Percentiles rank a stretch among this genome's conserved stretches.
These are phyloP conservation scores for Podarcis siculus DNA, from an alignment of 2,797 vertebrate species.

Conservation along the genomic window DNA sequence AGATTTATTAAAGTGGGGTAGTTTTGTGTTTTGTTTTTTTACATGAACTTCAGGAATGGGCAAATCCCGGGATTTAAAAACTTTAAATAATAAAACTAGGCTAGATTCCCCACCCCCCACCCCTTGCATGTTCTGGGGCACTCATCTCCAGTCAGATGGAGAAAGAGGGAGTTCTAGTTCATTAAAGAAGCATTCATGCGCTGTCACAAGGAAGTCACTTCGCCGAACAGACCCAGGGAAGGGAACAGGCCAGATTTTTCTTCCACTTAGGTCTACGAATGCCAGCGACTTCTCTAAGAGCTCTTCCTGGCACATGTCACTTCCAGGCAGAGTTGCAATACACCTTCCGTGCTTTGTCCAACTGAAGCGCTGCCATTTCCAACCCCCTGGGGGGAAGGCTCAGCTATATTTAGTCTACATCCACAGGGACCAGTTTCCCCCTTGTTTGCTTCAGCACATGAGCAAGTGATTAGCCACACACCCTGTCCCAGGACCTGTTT, in stretches of 20 bases:
- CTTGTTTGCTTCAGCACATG: no score
- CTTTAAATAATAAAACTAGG: slow-evolving; percentile 6
- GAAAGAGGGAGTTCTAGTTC: neutral
- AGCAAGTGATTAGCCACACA: no score
- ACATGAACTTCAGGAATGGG: neutral
- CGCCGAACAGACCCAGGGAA: rapidly evolving
- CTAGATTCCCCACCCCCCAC: neutral
- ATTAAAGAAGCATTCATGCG: neutral
- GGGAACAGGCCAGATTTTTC: neutral
- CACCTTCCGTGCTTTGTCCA: neutral
- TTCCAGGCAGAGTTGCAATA: neutral
- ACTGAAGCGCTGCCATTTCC: neutral
- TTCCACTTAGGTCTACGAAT: neutral
- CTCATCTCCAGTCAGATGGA: neutral
- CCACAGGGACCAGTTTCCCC: neutral
- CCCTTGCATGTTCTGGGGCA: neutral
- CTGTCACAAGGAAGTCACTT: neutral
- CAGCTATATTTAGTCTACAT: no score
- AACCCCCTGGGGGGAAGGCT: neutral
- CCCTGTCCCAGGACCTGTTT: neutral
- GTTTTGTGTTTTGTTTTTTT: neutral
- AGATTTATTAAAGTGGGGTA: neutral
- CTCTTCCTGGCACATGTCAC: neutral
- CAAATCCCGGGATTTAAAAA: neutral
- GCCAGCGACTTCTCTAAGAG: rapidly evolving